phyloP scores from a whole-genome alignment of 2,113 vertebrate species.

The Uropsilus gracilis region DNA sequence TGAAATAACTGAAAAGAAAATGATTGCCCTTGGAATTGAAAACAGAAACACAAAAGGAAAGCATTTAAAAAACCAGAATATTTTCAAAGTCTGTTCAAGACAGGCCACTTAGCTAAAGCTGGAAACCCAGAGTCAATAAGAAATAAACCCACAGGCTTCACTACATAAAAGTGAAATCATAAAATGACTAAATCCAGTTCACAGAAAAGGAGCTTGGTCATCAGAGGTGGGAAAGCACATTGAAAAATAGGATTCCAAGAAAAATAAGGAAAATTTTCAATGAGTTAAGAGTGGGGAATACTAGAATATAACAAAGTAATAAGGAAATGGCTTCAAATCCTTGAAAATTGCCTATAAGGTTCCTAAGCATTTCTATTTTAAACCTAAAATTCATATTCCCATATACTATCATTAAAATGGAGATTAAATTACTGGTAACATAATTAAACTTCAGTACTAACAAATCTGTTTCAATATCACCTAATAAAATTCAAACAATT shows the following conservation, averaged over 20 bases:
- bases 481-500: neutral
- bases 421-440: neutral
- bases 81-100: neutral
- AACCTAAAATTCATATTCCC: constrained; percentile 12
- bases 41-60: neutral
- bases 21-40: constrained; percentile 41
- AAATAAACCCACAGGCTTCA: neutral
- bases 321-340: neutral
- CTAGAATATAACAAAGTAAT: neutral
- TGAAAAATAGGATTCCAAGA: neutral
- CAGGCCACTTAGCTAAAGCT: neutral
- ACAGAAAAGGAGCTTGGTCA: neutral
- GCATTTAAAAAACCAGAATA: neutral
- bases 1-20: constrained; percentile 54
- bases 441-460: neutral
- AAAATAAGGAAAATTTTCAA: neutral
- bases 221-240: neutral
- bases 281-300: neutral
- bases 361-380: constrained; percentile 31
- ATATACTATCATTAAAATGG: neutral
- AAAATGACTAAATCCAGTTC: neutral
- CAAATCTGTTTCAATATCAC: neutral
- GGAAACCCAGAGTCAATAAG: neutral
- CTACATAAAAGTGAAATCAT: neutral
- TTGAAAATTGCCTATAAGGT: neutral